Conservation (phyloP, 2,113 vertebrate genomes). For the Hepsetus odoe region DNA sequence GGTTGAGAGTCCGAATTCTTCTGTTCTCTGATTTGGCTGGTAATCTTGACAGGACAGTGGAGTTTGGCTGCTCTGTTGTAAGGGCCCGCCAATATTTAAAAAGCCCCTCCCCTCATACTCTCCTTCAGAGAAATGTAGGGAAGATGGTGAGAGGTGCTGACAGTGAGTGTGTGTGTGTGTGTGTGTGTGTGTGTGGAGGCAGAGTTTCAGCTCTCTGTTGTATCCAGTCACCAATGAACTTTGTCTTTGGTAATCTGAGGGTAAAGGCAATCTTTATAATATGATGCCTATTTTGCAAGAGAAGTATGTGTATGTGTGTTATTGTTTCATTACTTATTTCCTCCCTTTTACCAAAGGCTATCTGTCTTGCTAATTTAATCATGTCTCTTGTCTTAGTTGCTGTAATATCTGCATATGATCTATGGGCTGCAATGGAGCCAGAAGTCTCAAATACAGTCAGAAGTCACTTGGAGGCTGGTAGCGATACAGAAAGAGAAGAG, state of each 20-base stretch:
- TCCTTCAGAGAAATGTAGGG: conserved; percentile 18
- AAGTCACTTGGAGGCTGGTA: conserved; percentile 69
- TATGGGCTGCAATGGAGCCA: conserved; percentile 93
- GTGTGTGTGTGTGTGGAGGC: not conserved
- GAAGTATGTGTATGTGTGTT: not conserved
- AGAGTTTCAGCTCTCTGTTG: conserved; percentile 23
- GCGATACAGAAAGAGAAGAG: conserved; percentile 59
- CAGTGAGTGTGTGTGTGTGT: conserved; percentile 22
- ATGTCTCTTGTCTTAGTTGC: conserved; percentile 60
- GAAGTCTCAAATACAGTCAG: conserved; percentile 80
- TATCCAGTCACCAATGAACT: conserved; percentile 47
- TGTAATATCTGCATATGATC: conserved; percentile 81
- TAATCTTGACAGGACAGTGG: conserved; percentile 55
- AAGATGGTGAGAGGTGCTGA: conserved; percentile 13
- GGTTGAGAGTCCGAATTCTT: conserved; percentile 26
- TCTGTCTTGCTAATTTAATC: not conserved
- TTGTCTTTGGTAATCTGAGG: conserved; percentile 55
- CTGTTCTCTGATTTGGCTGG: conserved; percentile 42
- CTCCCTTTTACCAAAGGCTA: not conserved
- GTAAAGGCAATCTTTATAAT: not conserved
- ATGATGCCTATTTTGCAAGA: too few species aligned
- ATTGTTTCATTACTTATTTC: not conserved
- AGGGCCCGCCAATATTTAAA: conserved; percentile 52
- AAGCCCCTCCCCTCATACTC: conserved; percentile 19
- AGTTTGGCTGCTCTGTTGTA: conserved; percentile 56